Conservation (phyloP, 2,113 vertebrate species). For the Calyptomena viridis region DNA sequence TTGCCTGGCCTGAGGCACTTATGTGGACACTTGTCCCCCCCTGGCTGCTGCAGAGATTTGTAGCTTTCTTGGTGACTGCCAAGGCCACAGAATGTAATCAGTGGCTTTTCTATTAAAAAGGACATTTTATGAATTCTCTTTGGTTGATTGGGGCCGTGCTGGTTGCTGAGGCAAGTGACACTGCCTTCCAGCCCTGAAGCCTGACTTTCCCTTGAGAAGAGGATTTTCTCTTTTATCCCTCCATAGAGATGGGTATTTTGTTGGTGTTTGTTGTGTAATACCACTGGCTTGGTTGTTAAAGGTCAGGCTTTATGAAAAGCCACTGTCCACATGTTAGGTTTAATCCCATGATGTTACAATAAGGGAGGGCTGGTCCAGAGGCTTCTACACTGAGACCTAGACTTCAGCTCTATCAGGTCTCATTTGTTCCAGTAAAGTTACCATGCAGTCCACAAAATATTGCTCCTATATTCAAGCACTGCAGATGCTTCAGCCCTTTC, state of each 20-base stretch:
- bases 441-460: background rate
- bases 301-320: slow-evolving; percentile 28
- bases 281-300: background rate
- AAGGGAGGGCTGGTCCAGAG: background rate
- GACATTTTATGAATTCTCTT: background rate
- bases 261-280: slow-evolving; percentile 11
- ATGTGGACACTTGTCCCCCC: background rate
- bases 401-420: too few species aligned
- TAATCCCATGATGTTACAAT: background rate
- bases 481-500: background rate
- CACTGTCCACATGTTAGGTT: background rate
- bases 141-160: background rate
- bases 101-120: background rate
- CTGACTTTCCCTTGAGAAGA: background rate
- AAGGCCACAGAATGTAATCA: background rate
- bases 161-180: background rate
- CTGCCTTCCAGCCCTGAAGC: background rate
- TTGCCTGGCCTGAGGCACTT: background rate
- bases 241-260: accelerated
- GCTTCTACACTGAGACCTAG: background rate
- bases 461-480: background rate
- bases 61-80: background rate
- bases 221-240: background rate
- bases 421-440: background rate
- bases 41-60: background rate